Base-by-base conservation (phyloP, 2,797 vertebrate species). In the Acipenser transmontanus region DNA sequence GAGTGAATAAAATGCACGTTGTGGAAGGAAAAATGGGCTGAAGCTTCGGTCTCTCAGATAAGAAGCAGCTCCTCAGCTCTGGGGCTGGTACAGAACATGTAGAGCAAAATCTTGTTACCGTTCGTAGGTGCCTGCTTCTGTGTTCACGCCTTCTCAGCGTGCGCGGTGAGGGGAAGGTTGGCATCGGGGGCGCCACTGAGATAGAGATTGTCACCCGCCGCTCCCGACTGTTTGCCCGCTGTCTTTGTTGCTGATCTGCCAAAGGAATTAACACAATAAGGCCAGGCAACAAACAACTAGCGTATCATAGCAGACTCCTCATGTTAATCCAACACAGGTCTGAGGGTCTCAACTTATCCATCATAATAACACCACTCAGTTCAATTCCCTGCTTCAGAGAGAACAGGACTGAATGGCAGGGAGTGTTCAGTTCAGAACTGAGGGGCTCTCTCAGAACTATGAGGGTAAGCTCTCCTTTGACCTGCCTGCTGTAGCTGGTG, bases 231-330 rank as follows among this genome's bases (percentile, higher is more conserved):
- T 87, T 88, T 0, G 91, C 91, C 69, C 78, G 79, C 74, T 88
- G 94, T 63, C 74, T 83, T 77, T 90, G 94, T 78, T 91, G 88
- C 72, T 96, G 94, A 66, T 98, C 96, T 99, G 81, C 78, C 74
- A 70, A 50, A 70, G 60, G 17, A 8, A 34, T 20, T 61, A 7
- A 8, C 7, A 6, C 47, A 61, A 17, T 10, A 47, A 56, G 14
- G 50, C 11, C 47, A 59, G n/a, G 52, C n/a, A n/a, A n/a, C 52
- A 9, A 54, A 9, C 52, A 54, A 54, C 9, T n/a, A 54, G n/a
- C 8, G 52, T 54, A 34, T 34, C 34, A 34, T 34, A 34, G 34
- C 34, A 34, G 34, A 34, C 34, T 34, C 34, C 4, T 34, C 34
- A 1, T 34, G 34, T 34, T 34, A 34, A 34, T 34, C 12, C 52